A percentile compares a stretch with the other conserved stretches of the same genome.
These are phyloP conservation scores for Acropora yongei DNA, from an alignment of 64 coral and sea anemone species.

Conservation along the genomic window DNA sequence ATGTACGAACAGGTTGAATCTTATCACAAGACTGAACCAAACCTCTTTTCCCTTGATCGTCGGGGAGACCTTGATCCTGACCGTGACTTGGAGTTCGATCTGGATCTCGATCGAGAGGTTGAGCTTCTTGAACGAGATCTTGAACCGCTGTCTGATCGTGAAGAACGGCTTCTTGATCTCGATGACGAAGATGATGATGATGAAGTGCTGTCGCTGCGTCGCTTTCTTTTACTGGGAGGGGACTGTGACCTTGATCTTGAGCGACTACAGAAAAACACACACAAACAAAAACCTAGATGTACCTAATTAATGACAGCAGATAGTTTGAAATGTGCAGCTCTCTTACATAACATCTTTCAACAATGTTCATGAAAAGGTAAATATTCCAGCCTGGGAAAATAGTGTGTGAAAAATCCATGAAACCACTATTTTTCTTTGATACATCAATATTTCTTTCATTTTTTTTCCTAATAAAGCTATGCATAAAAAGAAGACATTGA, in stretches of 20 bases:
- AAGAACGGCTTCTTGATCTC: constrained; percentile 51
- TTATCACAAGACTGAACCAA: constrained; percentile 53
- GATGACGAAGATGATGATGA: constrained; percentile 61
- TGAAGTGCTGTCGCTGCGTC: constrained; percentile 50
- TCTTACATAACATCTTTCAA: no score
- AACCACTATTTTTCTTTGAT: no score
- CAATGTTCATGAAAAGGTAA: no score
- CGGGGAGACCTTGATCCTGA: constrained; percentile 80
- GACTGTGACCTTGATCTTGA: constrained; percentile 86
- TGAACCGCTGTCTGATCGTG: constrained; percentile 62
- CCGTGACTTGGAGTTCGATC: constrained; percentile 66
- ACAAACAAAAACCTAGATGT: constrained; percentile 26
- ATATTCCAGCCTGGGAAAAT: no score
- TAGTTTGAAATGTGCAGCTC: not conserved
- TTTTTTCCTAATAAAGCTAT: no score
- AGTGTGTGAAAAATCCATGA: no score
- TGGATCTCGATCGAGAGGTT: constrained; percentile 44
- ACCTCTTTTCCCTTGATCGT: constrained; percentile 56
- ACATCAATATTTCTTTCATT: no score
- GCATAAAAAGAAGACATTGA: no score
- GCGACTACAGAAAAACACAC: constrained; percentile 13
- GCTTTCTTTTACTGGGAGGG: constrained; percentile 64
- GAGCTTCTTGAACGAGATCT: constrained; percentile 66
- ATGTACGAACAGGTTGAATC: not conserved
- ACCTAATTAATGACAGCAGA: not conserved